Evolutionary conservation across 2,113 vertebrate species (phyloP).

Genomic region (Perca fluviatilis): DNA sequence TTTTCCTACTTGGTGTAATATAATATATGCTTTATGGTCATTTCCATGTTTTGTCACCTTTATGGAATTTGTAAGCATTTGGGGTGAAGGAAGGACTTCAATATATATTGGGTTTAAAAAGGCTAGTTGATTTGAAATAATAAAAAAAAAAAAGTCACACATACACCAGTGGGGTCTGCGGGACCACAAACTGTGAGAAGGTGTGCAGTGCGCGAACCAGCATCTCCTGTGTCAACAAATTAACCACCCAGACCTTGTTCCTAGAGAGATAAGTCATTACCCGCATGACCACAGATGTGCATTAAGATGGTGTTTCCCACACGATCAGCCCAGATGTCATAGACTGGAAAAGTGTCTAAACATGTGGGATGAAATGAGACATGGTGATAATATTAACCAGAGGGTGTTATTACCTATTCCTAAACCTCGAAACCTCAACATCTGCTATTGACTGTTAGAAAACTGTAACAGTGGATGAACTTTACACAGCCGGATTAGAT

Average conservation of each 20-base stretch:
- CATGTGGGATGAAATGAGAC: constrained; percentile 29
- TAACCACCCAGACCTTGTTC: not conserved
- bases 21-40: not conserved
- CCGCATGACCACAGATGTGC: not conserved
- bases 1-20: not conserved
- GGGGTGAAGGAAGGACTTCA: too few relatives aligned
- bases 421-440: constrained; percentile 46
- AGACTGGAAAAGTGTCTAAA: not conserved
- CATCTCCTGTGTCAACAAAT: not conserved
- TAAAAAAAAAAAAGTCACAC: too few relatives aligned
- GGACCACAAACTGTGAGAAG: too few relatives aligned
- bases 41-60: too few relatives aligned
- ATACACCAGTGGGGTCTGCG: too few relatives aligned
- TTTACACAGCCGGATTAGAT: constrained; percentile 38
- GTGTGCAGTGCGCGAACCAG: not conserved
- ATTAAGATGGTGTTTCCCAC: not conserved
- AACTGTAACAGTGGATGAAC: constrained; percentile 45
- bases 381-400: constrained; percentile 39
- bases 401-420: constrained; percentile 46
- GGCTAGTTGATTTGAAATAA: too few relatives aligned
- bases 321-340: constrained; percentile 7
- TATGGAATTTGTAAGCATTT: too few relatives aligned
- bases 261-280: not conserved
- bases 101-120: too few relatives aligned
- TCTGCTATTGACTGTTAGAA: constrained; percentile 54